phyloP scores from a whole-genome alignment of 2,113 vertebrate genomes.

The Vombatus ursinus region DNA sequence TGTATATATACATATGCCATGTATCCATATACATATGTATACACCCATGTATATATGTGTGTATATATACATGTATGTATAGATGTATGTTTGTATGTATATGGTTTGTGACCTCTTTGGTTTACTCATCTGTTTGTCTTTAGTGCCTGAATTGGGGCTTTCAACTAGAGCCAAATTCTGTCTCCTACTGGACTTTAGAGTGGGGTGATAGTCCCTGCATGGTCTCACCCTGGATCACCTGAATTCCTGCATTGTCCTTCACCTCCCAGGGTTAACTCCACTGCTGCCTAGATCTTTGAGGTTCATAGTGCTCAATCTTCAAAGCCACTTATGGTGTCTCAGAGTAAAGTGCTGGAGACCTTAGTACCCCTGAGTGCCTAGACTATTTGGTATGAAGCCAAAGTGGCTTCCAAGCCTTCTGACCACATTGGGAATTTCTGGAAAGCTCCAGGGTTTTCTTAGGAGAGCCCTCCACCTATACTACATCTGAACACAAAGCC shows the following conservation, averaged over 20 bases:
- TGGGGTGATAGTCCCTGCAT: not conserved
- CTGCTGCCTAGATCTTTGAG: not conserved
- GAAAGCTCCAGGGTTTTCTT: not conserved
- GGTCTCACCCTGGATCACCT: not conserved
- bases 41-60: rapidly evolving
- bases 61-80: not conserved
- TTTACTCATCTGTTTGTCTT: not conserved
- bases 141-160: not conserved
- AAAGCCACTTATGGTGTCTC: not conserved
- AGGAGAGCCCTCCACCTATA: too few species aligned
- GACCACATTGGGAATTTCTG: not conserved
- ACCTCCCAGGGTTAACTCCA: not conserved
- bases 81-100: not conserved
- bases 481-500: too few species aligned
- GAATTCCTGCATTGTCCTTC: not conserved
- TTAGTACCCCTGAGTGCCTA: not conserved
- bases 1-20: too few species aligned
- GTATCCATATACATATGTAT: too few species aligned
- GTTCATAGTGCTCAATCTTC: not conserved
- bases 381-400: not conserved
- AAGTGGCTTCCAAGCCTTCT: not conserved
- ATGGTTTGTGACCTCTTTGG: not conserved
- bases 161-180: not conserved
- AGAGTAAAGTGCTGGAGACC: not conserved
- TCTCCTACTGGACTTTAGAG: not conserved